Evolutionary conservation across 1,140 invertebrate species (phyloP), one percentile per base, ranked within the genome.

Genomic region (Rhopalosiphum maidis): DNA sequence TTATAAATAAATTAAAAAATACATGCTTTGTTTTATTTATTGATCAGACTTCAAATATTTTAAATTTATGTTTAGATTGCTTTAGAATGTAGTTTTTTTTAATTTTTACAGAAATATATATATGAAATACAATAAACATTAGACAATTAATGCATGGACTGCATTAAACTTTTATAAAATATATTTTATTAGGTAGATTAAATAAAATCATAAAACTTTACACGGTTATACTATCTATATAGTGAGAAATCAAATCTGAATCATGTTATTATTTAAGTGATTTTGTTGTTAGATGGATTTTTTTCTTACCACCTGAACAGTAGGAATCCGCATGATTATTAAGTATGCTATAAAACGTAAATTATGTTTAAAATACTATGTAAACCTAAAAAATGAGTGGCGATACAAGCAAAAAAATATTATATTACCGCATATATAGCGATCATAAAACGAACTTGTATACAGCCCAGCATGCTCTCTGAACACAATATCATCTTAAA

Each of bases 371-470:
- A 82, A 91, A 91, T 91, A 91, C 82, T 83, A 51, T 18, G 21
- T 83, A 91, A 91, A 68, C 37, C 18, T 43, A 30, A 77, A 77
- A 77, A 18, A 91, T 77, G 22, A 46, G 25, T 83, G 11, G 7
- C 4, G 23, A 82, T 25, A n/a, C 23, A 21, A 91, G 85, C 15
- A 30, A 35, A 91, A 30, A 30, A 41, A 41, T 68, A 90, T 30
- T 82, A 51, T 91, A 77, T 83, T 35, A 91, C 68, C n/a, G 90
- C 46, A 91, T 41, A 90, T 91, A 91, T 46, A 46, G 8, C 41
- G 30, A 77, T 77, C 60, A 41, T 91, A 91, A 91, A 91, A 91
- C 41, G 43, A 77, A 91, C 43, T 91, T 91, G 30, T 89, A 87
- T n/a, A 55, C 51, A 9, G 35, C 88, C 11, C 35, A 60, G 23